These are phyloP conservation scores for Trochalopteron elliotii DNA, from an alignment of 2,113 vertebrate genomes.

Conservation along the genomic window DNA sequence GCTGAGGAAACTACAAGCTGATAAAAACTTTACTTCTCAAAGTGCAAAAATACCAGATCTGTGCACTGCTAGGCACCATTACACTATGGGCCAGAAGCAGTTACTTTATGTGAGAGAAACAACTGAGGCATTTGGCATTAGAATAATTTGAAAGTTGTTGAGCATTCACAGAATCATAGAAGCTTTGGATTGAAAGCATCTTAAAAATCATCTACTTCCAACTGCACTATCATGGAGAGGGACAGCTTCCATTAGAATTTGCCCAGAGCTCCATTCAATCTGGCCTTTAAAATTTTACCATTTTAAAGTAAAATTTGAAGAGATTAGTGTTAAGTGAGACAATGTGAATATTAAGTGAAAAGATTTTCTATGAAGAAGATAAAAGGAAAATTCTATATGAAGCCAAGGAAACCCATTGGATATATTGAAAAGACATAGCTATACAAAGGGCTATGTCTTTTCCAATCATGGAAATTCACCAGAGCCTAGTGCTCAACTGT, in stretches of 20 bases:
- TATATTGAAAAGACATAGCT: neutral
- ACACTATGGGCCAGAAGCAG: neutral
- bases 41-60: neutral
- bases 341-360: neutral
- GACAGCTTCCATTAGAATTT: neutral
- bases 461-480: neutral
- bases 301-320: neutral
- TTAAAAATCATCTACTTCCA: neutral
- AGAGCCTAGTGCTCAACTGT: neutral
- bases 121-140: neutral
- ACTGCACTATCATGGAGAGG: rapidly evolving
- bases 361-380: neutral
- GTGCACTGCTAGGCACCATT: neutral
- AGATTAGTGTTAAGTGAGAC: neutral
- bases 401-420: neutral
- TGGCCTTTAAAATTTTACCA: neutral
- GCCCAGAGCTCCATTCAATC: neutral
- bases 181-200: neutral
- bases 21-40: neutral
- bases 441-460: neutral
- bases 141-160: neutral
- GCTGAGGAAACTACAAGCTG: neutral
- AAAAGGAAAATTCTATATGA: neutral
- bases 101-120: neutral
- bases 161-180: neutral